Conservation (phyloP, 2,113 vertebrate genomes). For the Heteronetta atricapilla region DNA sequence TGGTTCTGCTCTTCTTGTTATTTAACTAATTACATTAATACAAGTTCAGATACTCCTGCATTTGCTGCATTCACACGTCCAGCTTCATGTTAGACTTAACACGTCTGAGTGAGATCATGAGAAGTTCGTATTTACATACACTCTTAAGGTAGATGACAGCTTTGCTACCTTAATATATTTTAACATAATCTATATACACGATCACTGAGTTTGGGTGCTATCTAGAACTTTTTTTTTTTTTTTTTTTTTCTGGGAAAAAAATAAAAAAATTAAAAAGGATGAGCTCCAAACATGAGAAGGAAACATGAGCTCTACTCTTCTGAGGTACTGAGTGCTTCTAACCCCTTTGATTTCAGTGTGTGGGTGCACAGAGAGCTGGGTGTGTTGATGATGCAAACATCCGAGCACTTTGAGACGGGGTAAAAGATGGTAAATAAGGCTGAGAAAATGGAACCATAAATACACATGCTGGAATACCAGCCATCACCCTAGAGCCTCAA, state of each 20-base stretch:
- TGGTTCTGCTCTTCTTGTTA: background rate
- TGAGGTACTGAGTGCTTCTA: rapidly evolving
- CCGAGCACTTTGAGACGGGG: background rate
- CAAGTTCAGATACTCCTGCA: background rate
- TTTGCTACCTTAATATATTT: background rate
- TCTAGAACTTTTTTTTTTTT: background rate
- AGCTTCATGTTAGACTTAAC: background rate
- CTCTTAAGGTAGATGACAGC: background rate
- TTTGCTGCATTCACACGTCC: background rate
- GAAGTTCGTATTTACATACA: background rate
- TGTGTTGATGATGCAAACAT: rapidly evolving
- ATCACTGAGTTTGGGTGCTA: background rate
- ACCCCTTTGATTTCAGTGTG: too few relatives aligned
- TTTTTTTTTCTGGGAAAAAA: too few relatives aligned
- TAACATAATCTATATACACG: rapidly evolving
- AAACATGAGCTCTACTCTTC: background rate
- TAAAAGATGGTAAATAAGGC: background rate
- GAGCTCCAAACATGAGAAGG: background rate
- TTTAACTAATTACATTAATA: background rate
- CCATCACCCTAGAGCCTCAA: background rate
- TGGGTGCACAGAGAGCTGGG: too few relatives aligned
- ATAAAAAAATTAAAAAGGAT: background rate
- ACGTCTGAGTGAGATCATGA: background rate
- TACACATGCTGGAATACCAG: rapidly evolving
- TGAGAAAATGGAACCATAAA: rapidly evolving